Conservation (phyloP, 2,888 invertebrate genomes). For the Anticlea derivata region DNA sequence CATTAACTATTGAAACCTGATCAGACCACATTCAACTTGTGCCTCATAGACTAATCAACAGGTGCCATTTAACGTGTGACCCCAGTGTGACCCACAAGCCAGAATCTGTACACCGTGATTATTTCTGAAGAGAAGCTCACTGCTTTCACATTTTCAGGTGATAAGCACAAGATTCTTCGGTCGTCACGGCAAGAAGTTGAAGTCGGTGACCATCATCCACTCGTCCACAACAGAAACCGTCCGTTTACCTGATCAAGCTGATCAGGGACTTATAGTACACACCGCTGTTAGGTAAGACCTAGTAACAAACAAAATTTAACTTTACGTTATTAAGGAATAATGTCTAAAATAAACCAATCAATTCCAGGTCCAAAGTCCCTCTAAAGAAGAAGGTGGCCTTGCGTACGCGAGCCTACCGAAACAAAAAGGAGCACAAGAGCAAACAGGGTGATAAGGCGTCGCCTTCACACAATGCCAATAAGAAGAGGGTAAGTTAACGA, state of each 20-base stretch:
- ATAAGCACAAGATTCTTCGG: constrained; percentile 92
- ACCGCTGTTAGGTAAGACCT: constrained; percentile 86
- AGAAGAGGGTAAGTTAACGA: constrained; percentile 71
- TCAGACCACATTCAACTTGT: too few species aligned
- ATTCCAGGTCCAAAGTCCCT: constrained; percentile 91
- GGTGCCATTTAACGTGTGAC: too few species aligned
- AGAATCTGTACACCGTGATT: too few species aligned
- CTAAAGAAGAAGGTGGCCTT: constrained; percentile 92
- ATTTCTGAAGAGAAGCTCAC: too few species aligned
- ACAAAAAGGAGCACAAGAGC: constrained; percentile 75
- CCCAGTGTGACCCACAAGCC: too few species aligned
- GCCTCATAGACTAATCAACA: too few species aligned
- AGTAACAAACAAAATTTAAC: background rate
- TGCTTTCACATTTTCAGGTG: constrained; percentile 81
- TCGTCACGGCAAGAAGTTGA: constrained; percentile 91
- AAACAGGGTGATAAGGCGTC: constrained; percentile 73
- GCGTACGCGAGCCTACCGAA: constrained; percentile 83
- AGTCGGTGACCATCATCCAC: constrained; percentile 95
- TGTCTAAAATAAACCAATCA: constrained; percentile 2
- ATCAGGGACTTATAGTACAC: constrained; percentile 91
- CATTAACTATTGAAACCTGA: background rate
- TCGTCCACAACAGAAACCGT: constrained; percentile 95
- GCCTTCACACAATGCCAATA: constrained; percentile 70
- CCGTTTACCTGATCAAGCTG: constrained; percentile 90
- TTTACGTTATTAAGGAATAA: background rate